Evolutionary conservation across 2,888 invertebrate genomes (phyloP).

Genomic region (Lasioglossum villosulum): DNA sequence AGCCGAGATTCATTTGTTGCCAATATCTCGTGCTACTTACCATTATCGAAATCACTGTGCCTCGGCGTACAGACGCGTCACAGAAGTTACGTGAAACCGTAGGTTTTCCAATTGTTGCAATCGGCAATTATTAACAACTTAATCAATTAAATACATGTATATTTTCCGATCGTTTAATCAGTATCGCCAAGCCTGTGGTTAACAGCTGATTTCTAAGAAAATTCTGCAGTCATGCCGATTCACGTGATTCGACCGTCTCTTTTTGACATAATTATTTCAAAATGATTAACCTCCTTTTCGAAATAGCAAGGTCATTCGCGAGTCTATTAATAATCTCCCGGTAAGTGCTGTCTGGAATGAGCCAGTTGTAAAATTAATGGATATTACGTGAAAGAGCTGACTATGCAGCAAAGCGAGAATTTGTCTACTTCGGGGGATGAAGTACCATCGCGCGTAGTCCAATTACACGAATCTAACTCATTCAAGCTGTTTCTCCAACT

Average conservation of each 20-base stretch:
- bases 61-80: neutral
- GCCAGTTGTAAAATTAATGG: neutral
- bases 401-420: neutral
- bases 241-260: neutral
- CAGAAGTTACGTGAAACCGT: neutral
- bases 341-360: neutral
- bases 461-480: neutral
- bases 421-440: neutral
- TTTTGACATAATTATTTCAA: neutral
- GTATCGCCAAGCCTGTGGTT: neutral
- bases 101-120: neutral
- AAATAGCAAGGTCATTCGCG: neutral
- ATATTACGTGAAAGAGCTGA: neutral
- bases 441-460: neutral
- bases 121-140: too few species aligned
- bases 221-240: too few species aligned
- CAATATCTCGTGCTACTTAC: constrained; percentile 3
- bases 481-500: neutral
- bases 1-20: neutral
- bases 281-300: neutral
- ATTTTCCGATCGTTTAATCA: neutral
- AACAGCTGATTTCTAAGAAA: neutral
- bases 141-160: too few species aligned
- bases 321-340: neutral
- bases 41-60: neutral